Percentiles rank a stretch among this genome's conserved stretches.
phyloP scores from a whole-genome alignment of 2,113 vertebrate species.

The Apodemus sylvaticus region DNA sequence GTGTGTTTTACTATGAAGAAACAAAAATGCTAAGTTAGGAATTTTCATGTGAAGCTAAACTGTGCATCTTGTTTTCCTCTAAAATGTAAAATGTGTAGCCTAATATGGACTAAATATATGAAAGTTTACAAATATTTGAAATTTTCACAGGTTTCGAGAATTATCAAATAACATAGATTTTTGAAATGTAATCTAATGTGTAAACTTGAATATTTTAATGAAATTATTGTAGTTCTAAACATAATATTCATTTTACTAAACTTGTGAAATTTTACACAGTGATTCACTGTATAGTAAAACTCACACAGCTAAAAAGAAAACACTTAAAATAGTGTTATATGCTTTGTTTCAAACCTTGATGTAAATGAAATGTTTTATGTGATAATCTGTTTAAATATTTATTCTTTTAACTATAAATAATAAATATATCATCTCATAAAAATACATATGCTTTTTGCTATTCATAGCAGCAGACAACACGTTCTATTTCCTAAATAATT shows the following conservation, averaged over 20 bases:
- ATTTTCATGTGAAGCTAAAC: accelerated
- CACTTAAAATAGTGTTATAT: neutral
- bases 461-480: neutral
- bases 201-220: neutral
- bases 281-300: neutral
- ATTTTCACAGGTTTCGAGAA: neutral
- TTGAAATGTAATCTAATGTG: neutral
- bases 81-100: neutral
- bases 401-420: conserved; percentile 69
- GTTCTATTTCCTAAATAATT: conserved; percentile 60
- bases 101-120: neutral
- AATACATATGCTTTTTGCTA: conserved; percentile 35
- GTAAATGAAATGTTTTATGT: conserved; percentile 51
- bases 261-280: neutral
- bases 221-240: neutral
- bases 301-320: conserved; percentile 38
- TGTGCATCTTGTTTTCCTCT: neutral
- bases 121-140: neutral
- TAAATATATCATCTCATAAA: conserved; percentile 61
- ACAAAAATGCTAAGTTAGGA: neutral
- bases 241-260: neutral
- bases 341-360: conserved; percentile 55
- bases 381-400: conserved; percentile 57
- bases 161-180: neutral
- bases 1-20: neutral